These are phyloP conservation scores for Neuroscelio doddi DNA, from an alignment of 2,888 invertebrate species.

Conservation along the genomic window DNA sequence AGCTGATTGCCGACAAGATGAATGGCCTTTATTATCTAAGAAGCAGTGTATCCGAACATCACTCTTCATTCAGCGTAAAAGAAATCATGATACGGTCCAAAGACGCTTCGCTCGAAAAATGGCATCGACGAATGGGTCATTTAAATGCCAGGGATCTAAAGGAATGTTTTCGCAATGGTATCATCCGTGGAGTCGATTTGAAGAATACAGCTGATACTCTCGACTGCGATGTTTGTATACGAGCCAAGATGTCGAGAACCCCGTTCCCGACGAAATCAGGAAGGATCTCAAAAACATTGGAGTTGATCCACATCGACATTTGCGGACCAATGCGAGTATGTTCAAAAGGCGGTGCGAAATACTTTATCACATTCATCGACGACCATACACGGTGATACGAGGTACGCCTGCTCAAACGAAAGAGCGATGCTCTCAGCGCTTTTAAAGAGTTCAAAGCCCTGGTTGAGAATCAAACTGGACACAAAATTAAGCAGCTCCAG, in stretches of 20 bases:
- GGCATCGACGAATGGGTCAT: constrained; percentile 23
- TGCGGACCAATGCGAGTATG: constrained; percentile 48
- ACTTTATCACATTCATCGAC: constrained; percentile 54
- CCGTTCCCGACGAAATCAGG: constrained; percentile 11
- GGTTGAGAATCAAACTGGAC: constrained; percentile 40
- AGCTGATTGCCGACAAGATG: constrained; percentile 19
- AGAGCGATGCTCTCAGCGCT: constrained; percentile 38
- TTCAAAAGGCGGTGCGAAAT: constrained; percentile 42
- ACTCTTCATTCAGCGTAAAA: too few relatives aligned
- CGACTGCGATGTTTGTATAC: constrained; percentile 18
- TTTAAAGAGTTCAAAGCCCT: constrained; percentile 40
- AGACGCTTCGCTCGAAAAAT: not conserved
- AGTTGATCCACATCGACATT: constrained; percentile 53
- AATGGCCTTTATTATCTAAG: constrained; percentile 25
- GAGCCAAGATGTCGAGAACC: constrained; percentile 13
- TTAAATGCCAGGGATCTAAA: constrained; percentile 14
- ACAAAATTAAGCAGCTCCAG: constrained; percentile 37
- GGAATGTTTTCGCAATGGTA: not conserved
- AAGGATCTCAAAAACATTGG: constrained; percentile 16
- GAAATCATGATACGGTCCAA: not conserved
- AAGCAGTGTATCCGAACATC: too few relatives aligned
- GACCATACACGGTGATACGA: constrained; percentile 48
- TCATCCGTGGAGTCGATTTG: not conserved
- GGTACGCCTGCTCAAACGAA: constrained; percentile 46
- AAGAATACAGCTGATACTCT: not conserved